Evolutionary conservation across 2,888 invertebrate species (phyloP).

Genomic region (Heterodera filipjevi): DNA sequence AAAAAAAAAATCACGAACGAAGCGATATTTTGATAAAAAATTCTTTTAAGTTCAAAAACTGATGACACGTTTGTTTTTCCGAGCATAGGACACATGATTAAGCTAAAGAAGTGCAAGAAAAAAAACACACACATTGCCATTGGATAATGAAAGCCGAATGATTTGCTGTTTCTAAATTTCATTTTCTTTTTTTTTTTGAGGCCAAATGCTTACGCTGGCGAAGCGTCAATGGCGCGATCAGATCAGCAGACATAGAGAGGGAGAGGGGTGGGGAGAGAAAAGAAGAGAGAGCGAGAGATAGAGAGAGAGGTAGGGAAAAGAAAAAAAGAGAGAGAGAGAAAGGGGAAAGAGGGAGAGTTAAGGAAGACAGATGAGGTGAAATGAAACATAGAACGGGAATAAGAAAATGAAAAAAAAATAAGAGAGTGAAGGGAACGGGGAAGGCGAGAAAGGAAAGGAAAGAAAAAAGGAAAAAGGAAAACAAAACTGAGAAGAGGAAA

Average conservation of each 20-base stretch:
- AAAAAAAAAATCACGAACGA: too few relatives aligned
- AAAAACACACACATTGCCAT: too few relatives aligned
- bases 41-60: too few relatives aligned
- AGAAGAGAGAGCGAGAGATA: neutral
- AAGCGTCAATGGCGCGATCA: conserved; percentile 8
- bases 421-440: neutral
- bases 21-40: too few relatives aligned
- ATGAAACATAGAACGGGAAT: neutral
- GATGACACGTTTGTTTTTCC: too few relatives aligned
- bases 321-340: neutral
- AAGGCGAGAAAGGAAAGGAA: neutral
- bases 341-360: too few relatives aligned
- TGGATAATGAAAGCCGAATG: neutral
- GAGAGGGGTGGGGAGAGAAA: neutral
- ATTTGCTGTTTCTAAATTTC: neutral
- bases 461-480: neutral
- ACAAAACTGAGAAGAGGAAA: too few relatives aligned
- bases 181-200: neutral
- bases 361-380: neutral
- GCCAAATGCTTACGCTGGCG: neutral
- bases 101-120: too few relatives aligned
- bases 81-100: too few relatives aligned
- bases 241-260: neutral
- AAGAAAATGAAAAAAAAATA: neutral
- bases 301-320: neutral